Evolutionary conservation across 2,113 vertebrate species (phyloP), one percentile per base, ranked within the genome.

Genomic region (Lethenteron reissneri): DNA sequence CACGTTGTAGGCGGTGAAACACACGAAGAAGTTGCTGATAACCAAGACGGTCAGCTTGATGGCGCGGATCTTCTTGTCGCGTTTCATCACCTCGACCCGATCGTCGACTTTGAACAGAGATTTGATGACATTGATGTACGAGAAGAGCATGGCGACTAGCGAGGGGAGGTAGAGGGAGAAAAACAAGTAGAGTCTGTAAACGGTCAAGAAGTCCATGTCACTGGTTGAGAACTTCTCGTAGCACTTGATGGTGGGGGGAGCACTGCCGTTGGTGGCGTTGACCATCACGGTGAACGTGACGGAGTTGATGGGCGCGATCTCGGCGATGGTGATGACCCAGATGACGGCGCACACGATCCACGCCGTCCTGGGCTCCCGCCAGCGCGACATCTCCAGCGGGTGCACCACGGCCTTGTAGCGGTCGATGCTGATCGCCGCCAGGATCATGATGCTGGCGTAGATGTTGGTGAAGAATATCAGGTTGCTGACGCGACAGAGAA

Each of bases 381-480:
- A 78, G 15, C 85, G 73, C n/a, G 81, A 80, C 78, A 87, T 85
- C 64, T 77, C 80, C 77, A 89, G 85, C 1, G 90, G 88, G 73
- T 81, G 89, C 1, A 85, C 87, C 58, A 89, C 88, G 0, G 87
- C 85, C 9, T 90, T 79, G 71, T 89, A 92, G 41, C 89, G 83
- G 74, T 92, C 87, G 0, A 91, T 77, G n/a, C 89, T 88, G 64
- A 92, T 80, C 0, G 84, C 87, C 0, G 84, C 87, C 74, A 92
- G 79, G 72, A 88, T 86, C 76, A 86, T 83, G 9, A 82, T 84
- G 80, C 88, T 92, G 78, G 83, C 83, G 77, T 92, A 92, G 79
- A 90, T 87, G 78, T 85, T 87, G 80, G 87, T 84, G 79, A 84
- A 92, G 79, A 89, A 92, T 76, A 84, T 71, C 57, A 87, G 89